Conservation (phyloP, 2,888 invertebrate genomes). For the Nomada lathburiana region DNA sequence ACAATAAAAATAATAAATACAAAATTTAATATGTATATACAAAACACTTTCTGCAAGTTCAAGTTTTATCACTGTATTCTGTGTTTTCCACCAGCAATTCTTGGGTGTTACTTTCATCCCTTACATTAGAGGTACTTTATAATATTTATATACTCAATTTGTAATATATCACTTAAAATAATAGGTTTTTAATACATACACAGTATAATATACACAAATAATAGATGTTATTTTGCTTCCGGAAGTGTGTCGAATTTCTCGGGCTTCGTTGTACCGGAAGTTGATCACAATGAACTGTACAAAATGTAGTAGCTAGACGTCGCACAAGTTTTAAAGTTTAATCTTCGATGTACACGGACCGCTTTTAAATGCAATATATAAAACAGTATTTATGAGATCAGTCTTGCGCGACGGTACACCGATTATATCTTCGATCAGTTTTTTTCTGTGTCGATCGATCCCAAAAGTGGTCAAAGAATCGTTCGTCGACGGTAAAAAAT, state of each 20-base stretch:
- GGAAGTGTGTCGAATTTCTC: neutral
- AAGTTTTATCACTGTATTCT: slow-evolving; percentile 10
- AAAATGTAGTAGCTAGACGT: neutral
- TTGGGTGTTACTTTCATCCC: slow-evolving; percentile 11
- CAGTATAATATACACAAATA: slow-evolving; percentile 10
- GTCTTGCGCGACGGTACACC: slow-evolving; percentile 44
- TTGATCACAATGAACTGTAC: neutral
- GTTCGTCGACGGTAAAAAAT: neutral
- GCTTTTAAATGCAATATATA: slow-evolving; percentile 5
- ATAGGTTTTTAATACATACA: slow-evolving; percentile 14
- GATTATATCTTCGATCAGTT: slow-evolving; percentile 12
- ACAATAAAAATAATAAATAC: slow-evolving; percentile 70
- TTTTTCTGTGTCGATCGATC: neutral
- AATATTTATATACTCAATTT: slow-evolving; percentile 15
- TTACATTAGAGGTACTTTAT: slow-evolving; percentile 24
- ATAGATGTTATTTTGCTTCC: slow-evolving; percentile 2
- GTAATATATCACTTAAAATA: slow-evolving; percentile 17
- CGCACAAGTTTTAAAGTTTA: neutral
- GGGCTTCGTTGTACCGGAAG: neutral
- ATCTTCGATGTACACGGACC: neutral
- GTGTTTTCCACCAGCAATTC: slow-evolving; percentile 2
- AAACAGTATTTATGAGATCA: slow-evolving; percentile 50
- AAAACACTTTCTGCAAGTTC: slow-evolving; percentile 42
- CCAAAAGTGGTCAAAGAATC: neutral
- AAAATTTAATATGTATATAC: slow-evolving; percentile 61